Conservation (phyloP, 2,113 vertebrate species). For the Raja brachyura region DNA sequence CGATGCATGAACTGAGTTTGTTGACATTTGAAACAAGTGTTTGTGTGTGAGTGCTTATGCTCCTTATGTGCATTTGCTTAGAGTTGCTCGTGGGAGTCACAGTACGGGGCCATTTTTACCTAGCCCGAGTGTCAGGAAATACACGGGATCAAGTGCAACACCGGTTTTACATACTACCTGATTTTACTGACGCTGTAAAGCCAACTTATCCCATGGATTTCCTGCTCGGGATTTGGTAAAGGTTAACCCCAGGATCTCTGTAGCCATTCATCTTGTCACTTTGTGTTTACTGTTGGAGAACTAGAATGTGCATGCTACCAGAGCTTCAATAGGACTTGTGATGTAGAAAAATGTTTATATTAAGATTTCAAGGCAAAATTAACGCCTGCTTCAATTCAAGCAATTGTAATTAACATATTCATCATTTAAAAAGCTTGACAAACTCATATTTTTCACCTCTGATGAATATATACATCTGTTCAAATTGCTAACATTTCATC, state of each 20-base stretch:
- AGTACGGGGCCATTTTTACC: not conserved
- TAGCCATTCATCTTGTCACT: not conserved
- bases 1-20: not conserved
- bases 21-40: not conserved
- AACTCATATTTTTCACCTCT: not conserved
- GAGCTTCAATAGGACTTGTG: not conserved
- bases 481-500: not conserved
- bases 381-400: not conserved
- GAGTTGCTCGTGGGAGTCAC: too few relatives aligned
- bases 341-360: not conserved
- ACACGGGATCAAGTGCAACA: not conserved
- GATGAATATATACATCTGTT: not conserved
- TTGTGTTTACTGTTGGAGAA: not conserved
- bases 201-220: not conserved
- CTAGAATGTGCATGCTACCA: not conserved
- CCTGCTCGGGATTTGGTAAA: not conserved
- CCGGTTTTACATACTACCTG: not conserved
- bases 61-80: not conserved
- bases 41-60: not conserved
- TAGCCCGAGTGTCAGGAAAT: not conserved
- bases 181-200: too few relatives aligned
- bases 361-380: not conserved
- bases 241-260: not conserved
- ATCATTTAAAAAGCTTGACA: not conserved
- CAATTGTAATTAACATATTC: not conserved